These are phyloP conservation scores for Elgaria multicarinata DNA, from an alignment of 2,113 vertebrate species.

Conservation along the genomic window DNA sequence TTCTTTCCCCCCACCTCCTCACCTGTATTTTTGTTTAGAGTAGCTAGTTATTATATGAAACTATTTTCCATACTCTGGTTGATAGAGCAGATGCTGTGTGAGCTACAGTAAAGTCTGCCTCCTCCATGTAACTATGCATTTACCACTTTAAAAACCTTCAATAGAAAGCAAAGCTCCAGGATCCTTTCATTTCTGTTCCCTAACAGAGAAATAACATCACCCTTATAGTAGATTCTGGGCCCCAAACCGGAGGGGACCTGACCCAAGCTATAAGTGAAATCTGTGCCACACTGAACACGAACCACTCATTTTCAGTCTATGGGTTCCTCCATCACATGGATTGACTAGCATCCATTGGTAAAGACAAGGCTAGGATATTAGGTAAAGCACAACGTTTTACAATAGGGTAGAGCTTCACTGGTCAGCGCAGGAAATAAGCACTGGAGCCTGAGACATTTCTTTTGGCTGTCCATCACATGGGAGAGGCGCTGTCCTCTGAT, in stretches of 20 bases:
- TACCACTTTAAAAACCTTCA: slow-evolving; percentile 79
- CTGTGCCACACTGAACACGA: slow-evolving; percentile 79
- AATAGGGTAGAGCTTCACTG: slow-evolving; percentile 89
- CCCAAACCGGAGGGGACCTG: slow-evolving; percentile 71
- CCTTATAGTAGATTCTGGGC: slow-evolving; percentile 73
- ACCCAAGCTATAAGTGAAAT: slow-evolving; percentile 82
- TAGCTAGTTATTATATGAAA: slow-evolving; percentile 86
- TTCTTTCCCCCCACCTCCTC: slow-evolving; percentile 58
- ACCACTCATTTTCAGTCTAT: slow-evolving; percentile 80
- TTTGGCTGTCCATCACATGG: slow-evolving; percentile 92
- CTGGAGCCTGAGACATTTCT: slow-evolving; percentile 92
- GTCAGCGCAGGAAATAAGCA: slow-evolving; percentile 98
- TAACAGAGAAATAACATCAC: slow-evolving; percentile 70
- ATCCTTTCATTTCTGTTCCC: slow-evolving; percentile 71
- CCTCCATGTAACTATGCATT: slow-evolving; percentile 75
- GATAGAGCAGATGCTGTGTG: slow-evolving; percentile 79
- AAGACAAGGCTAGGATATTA: slow-evolving; percentile 86
- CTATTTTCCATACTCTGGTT: slow-evolving; percentile 81
- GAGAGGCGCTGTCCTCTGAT: slow-evolving; percentile 86
- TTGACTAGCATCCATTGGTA: slow-evolving; percentile 83
- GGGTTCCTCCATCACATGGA: slow-evolving; percentile 79
- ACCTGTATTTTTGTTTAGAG: slow-evolving; percentile 76
- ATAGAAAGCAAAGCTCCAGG: slow-evolving; percentile 80
- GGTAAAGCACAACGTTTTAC: slow-evolving; percentile 86
- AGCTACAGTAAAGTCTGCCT: slow-evolving; percentile 82